Evolutionary conservation across 2,797 vertebrate species (phyloP).

Genomic region (Phalanger gymnotis): DNA sequence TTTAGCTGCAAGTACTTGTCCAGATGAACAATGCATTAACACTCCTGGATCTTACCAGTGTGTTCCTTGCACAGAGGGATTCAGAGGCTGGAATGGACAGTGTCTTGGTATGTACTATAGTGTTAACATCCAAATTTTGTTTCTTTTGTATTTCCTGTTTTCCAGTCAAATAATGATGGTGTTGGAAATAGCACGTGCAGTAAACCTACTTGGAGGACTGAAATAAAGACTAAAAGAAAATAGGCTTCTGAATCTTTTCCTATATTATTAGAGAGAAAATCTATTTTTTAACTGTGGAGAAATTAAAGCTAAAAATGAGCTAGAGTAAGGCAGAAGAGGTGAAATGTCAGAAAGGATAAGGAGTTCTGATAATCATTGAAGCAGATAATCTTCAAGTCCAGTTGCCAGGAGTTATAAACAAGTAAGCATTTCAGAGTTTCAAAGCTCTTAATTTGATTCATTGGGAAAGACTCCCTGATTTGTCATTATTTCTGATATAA

Average conservation of each 20-base stretch:
- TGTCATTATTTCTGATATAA: not conserved
- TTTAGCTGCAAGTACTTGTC: conserved; percentile 86
- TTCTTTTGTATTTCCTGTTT: not conserved
- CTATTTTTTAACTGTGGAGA: conserved; percentile 8
- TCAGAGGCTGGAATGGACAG: conserved; percentile 90
- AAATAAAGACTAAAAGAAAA: conserved; percentile 16
- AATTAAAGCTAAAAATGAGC: not conserved
- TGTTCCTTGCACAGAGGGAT: conserved; percentile 90
- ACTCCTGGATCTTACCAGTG: conserved; percentile 92
- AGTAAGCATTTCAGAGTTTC: not conserved
- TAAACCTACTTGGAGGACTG: conserved; percentile 28
- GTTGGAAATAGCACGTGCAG: conserved; percentile 2
- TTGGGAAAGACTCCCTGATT: not conserved
- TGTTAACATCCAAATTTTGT: not conserved
- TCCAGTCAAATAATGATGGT: not conserved
- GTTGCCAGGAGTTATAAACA: not conserved
- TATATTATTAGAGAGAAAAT: conserved; percentile 11
- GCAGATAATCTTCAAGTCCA: not conserved
- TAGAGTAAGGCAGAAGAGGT: not conserved
- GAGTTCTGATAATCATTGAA: conserved; percentile 4
- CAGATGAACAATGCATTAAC: conserved; percentile 92
- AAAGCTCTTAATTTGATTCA: not conserved
- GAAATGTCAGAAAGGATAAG: not conserved
- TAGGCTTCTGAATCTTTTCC: not conserved
- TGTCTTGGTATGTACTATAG: conserved; percentile 89